Evolutionary conservation across 2,797 vertebrate species (phyloP).

Genomic region (Neostethus bicornis): DNA sequence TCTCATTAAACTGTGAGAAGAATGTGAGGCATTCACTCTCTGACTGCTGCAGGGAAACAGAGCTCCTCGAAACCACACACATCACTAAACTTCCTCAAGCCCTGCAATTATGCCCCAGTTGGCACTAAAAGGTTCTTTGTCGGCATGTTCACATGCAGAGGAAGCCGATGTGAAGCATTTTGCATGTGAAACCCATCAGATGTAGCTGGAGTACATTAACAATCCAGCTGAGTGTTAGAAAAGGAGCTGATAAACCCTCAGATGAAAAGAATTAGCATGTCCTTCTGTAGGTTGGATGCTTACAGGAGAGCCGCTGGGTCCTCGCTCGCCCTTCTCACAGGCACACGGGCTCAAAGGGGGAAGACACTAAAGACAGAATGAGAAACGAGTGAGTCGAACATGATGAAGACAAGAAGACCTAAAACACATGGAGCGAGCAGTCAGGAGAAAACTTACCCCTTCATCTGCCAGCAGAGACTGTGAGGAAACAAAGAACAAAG

Average conservation of each 20-base stretch:
- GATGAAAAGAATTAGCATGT: no score
- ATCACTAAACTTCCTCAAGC: conserved; percentile 39
- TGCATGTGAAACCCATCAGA: no score
- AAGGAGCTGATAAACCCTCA: no score
- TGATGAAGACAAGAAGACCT: conserved; percentile 2
- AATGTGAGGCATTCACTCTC: conserved; percentile 57
- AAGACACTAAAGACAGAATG: conserved; percentile 81
- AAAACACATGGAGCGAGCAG: not conserved
- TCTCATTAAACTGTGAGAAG: conserved; percentile 49
- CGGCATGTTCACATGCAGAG: conserved; percentile 24
- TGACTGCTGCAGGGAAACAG: conserved; percentile 56
- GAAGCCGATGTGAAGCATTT: conserved; percentile 5
- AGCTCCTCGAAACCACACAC: conserved; percentile 32
- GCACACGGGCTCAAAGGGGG: conserved; percentile 74
- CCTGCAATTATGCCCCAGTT: conserved; percentile 51
- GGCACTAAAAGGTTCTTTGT: conserved; percentile 45
- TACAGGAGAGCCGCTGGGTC: conserved; percentile 83
- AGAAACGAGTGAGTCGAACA: conserved; percentile 26
- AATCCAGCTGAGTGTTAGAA: no score
- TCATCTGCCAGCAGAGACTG: conserved; percentile 85
- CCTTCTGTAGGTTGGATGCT: conserved; percentile 63
- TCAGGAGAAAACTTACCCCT: conserved; percentile 81
- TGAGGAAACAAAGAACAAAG: conserved; percentile 41
- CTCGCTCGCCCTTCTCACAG: conserved; percentile 89
- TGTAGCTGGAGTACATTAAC: no score